Evolutionary conservation across 1,140 invertebrate species (phyloP).

Genomic region (Drosophila pallidifrons): DNA sequence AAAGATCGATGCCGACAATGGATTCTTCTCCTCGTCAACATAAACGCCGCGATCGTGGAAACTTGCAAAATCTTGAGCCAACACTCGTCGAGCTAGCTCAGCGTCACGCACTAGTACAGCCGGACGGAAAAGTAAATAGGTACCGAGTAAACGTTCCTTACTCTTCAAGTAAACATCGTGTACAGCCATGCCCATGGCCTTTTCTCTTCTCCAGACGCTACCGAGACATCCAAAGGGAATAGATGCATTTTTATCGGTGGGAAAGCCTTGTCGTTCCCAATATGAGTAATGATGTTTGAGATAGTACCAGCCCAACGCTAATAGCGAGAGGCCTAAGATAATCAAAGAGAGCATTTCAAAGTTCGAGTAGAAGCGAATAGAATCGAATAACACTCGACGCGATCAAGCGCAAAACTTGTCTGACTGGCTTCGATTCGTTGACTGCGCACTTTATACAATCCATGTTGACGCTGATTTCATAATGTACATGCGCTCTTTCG

Average conservation of each 20-base stretch:
- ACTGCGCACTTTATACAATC: slow-evolving; percentile 24
- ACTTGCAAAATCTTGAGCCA: slow-evolving; percentile 85
- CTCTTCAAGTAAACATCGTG: slow-evolving; percentile 66
- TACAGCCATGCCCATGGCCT: slow-evolving; percentile 68
- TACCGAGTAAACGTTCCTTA: slow-evolving; percentile 71
- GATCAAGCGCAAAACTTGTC: slow-evolving; percentile 26
- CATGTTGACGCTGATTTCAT: slow-evolving; percentile 35
- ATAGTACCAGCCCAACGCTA: slow-evolving; percentile 63
- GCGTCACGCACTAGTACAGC: slow-evolving; percentile 85
- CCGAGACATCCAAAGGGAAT: slow-evolving; percentile 75
- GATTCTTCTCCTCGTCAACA: slow-evolving; percentile 78
- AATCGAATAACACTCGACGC: not conserved
- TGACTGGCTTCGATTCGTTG: slow-evolving; percentile 1
- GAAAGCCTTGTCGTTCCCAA: slow-evolving; percentile 68
- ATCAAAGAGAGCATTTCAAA: slow-evolving; percentile 54
- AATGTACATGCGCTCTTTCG: slow-evolving; percentile 26
- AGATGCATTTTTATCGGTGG: slow-evolving; percentile 43
- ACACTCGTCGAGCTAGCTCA: slow-evolving; percentile 83
- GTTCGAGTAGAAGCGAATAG: not conserved
- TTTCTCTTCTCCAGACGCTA: slow-evolving; percentile 54
- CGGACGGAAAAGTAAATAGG: slow-evolving; percentile 82
- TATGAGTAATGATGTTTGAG: slow-evolving; percentile 62
- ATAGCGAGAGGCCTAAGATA: slow-evolving; percentile 35
- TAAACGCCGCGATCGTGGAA: slow-evolving; percentile 85
- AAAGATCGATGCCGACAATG: slow-evolving; percentile 84